Percentiles rank a stretch among this genome's conserved stretches.
phyloP scores from a whole-genome alignment of 2,888 invertebrate genomes.

The Gastrophysa polygoni region DNA sequence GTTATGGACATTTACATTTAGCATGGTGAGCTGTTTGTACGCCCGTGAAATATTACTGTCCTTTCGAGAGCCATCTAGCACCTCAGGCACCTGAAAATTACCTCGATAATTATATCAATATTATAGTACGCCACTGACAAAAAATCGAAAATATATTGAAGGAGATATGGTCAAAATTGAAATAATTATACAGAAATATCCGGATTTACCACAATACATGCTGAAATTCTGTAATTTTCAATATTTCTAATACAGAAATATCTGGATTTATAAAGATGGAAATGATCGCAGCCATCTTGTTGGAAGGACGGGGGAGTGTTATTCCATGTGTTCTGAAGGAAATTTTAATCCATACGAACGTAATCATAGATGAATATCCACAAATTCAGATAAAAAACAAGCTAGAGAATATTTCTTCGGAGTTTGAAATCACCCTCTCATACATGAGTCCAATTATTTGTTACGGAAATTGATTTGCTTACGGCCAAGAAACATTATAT shows the following conservation, averaged over 20 bases:
- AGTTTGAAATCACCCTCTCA: constrained; percentile 38
- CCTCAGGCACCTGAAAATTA: constrained; percentile 35
- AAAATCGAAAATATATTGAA: neutral
- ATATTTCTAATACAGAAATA: constrained; percentile 34
- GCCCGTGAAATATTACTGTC: constrained; percentile 26
- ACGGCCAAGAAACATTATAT: constrained; percentile 61
- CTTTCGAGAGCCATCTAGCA: constrained; percentile 53
- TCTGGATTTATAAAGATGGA: constrained; percentile 62
- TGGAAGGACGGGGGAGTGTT: constrained; percentile 59
- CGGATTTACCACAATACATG: neutral
- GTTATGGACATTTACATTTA: constrained; percentile 76
- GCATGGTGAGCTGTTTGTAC: constrained; percentile 40
- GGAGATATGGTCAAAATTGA: neutral
- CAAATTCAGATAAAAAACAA: constrained; percentile 15
- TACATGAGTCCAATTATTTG: constrained; percentile 44
- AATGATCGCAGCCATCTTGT: constrained; percentile 60
- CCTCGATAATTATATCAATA: constrained; percentile 5
- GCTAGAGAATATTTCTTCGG: constrained; percentile 26
- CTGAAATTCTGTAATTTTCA: constrained; percentile 24
- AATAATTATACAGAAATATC: neutral
- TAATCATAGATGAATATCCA: constrained; percentile 16
- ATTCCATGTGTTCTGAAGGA: constrained; percentile 59
- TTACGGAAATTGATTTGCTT: constrained; percentile 58
- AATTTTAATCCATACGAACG: constrained; percentile 43
- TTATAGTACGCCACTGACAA: neutral